Evolutionary conservation across 2,797 vertebrate genomes (phyloP).

Genomic region (Kryptopterus vitreolus): DNA sequence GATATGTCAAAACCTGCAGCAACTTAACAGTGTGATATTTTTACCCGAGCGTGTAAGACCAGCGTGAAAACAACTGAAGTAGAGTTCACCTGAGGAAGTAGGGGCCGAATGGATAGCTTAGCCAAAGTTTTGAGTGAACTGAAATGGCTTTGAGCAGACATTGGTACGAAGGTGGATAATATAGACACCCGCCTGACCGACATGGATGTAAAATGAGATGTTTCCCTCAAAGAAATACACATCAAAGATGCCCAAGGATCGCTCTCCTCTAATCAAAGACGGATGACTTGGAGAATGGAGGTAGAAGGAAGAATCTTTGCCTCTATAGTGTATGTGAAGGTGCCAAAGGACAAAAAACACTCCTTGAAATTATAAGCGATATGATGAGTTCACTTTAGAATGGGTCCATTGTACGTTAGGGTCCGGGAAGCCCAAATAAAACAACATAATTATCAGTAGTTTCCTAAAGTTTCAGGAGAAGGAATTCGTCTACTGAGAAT

Average conservation of each 20-base stretch:
- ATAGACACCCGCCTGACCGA: constrained; percentile 13
- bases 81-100: background rate
- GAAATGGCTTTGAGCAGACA: constrained; percentile 7
- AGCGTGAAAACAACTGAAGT: background rate
- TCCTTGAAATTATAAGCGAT: too few species aligned
- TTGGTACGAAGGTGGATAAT: constrained; percentile 25
- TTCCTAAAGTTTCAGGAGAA: constrained; percentile 48
- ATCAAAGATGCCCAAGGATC: too few species aligned
- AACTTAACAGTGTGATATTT: constrained; percentile 21
- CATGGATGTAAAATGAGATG: constrained; percentile 16
- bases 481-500: constrained; percentile 37
- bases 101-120: background rate
- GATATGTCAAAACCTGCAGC: background rate
- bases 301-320: too few species aligned
- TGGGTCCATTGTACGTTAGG: constrained; percentile 31
- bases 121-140: constrained; percentile 22
- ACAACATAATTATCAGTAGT: constrained; percentile 23
- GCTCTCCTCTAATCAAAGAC: too few species aligned
- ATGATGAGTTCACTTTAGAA: constrained; percentile 47
- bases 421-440: constrained; percentile 25
- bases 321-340: too few species aligned
- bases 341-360: too few species aligned
- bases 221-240: background rate
- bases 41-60: constrained; percentile 4
- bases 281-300: too few species aligned